A percentile compares a stretch with the other conserved stretches of the same genome.
These are phyloP conservation scores for Choreutis nemorana DNA, from an alignment of 2,888 invertebrate species.

Conservation along the genomic window DNA sequence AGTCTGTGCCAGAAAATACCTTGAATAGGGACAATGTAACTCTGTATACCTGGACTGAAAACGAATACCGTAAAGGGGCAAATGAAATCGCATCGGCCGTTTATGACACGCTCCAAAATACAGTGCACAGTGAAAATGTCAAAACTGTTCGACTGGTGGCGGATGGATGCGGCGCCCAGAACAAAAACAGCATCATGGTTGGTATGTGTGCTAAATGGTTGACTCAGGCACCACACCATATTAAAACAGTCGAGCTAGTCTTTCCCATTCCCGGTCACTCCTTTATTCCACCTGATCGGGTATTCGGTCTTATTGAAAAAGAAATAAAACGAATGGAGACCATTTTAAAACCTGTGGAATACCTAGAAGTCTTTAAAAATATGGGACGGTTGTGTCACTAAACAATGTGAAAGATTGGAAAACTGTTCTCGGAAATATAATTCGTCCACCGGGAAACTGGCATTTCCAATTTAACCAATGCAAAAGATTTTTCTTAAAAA, in stretches of 20 bases:
- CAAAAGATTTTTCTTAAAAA: neutral
- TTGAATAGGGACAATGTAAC: slow-evolving; percentile 13
- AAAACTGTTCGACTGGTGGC: slow-evolving; percentile 13
- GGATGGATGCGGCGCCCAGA: slow-evolving; percentile 15
- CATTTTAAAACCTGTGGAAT: neutral
- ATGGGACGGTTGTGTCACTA: neutral
- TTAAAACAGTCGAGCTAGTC: slow-evolving; percentile 10
- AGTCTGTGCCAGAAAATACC: slow-evolving; percentile 11
- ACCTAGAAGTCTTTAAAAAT: neutral
- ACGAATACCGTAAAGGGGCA: slow-evolving; percentile 15
- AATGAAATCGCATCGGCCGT: slow-evolving; percentile 17
- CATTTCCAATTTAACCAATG: neutral
- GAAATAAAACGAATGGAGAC: slow-evolving; percentile 1
- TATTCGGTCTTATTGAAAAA: slow-evolving; percentile 12
- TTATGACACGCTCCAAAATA: slow-evolving; percentile 8
- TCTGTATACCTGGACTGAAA: slow-evolving; percentile 16
- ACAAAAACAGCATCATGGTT: slow-evolving; percentile 15
- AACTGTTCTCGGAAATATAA: neutral
- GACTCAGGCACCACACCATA: slow-evolving; percentile 5
- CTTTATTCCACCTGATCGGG: slow-evolving; percentile 14
- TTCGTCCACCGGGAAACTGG: neutral
- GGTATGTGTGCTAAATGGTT: slow-evolving; percentile 15
- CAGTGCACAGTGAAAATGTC: slow-evolving; percentile 7
- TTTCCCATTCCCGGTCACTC: slow-evolving; percentile 15
- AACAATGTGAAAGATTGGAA: neutral